phyloP scores from a whole-genome alignment of 2,888 invertebrate genomes.

The Augochlorella aurata region DNA sequence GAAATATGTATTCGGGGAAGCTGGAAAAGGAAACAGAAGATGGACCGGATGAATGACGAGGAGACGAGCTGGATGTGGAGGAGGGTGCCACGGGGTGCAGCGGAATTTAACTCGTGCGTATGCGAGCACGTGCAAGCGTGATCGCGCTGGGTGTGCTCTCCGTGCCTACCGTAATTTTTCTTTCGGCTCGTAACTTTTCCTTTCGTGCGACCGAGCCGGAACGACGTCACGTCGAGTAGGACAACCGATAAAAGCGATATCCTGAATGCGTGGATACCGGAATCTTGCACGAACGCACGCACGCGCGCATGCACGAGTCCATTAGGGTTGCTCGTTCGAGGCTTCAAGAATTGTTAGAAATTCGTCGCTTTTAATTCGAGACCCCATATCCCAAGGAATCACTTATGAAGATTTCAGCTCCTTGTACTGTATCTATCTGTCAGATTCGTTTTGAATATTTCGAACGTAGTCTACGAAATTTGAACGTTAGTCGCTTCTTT shows the following conservation, averaged over 20 bases:
- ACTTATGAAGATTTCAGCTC: too few species aligned
- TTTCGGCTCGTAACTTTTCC: slow-evolving; percentile 56
- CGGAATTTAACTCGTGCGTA: slow-evolving; percentile 48
- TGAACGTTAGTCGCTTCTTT: too few species aligned
- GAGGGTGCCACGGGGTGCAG: slow-evolving; percentile 7
- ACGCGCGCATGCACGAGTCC: not conserved
- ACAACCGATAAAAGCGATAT: slow-evolving; percentile 42
- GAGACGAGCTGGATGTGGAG: not conserved
- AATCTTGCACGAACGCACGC: not conserved
- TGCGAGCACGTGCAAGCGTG: slow-evolving; percentile 34
- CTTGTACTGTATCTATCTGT: too few species aligned
- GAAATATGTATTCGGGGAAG: slow-evolving; percentile 51
- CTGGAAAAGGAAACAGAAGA: slow-evolving; percentile 43
- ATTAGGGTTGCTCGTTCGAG: not conserved
- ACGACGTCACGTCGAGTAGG: slow-evolving; percentile 52
- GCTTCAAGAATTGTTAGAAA: not conserved
- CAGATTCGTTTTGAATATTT: too few species aligned
- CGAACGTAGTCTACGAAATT: too few species aligned
- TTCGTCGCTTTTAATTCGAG: not conserved
- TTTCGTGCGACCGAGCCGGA: slow-evolving; percentile 36
- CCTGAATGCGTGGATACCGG: not conserved
- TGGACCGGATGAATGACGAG: slow-evolving; percentile 14
- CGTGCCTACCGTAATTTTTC: slow-evolving; percentile 54
- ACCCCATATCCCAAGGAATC: too few species aligned
- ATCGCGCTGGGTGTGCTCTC: slow-evolving; percentile 52